A percentile compares a stretch with the other conserved stretches of the same genome.
phyloP scores from a whole-genome alignment of 2,797 vertebrate genomes.

The Thamnophis elegans region DNA sequence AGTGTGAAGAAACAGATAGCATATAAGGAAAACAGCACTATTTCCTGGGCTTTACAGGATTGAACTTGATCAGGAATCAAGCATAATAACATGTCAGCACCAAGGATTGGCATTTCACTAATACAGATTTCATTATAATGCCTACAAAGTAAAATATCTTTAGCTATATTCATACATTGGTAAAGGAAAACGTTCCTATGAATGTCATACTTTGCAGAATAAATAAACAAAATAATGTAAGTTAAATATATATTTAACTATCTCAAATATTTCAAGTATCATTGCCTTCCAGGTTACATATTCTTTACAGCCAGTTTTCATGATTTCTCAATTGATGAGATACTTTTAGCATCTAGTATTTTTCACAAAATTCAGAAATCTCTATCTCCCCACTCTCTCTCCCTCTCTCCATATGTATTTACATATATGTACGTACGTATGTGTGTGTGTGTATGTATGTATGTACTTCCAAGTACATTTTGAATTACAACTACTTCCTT shows the following conservation, averaged over 20 bases:
- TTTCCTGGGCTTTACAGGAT: constrained; percentile 34
- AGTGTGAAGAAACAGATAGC: constrained; percentile 47
- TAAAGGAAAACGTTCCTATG: neutral
- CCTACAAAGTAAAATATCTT: neutral
- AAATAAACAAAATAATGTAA: constrained; percentile 8
- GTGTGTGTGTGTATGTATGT: too few species aligned
- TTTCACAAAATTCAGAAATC: neutral
- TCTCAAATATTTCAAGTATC: neutral
- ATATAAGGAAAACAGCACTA: constrained; percentile 9
- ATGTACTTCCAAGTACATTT: neutral
- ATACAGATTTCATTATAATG: neutral
- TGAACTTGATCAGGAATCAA: constrained; percentile 41
- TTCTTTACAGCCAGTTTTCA: neutral
- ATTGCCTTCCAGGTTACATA: neutral
- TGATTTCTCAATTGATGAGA: neutral
- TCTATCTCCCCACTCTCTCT: neutral
- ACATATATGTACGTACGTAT: too few species aligned
- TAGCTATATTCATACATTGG: neutral
- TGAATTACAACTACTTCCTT: neutral
- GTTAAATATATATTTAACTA: neutral
- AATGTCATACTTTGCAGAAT: neutral
- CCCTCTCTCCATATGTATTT: too few species aligned
- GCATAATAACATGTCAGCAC: neutral
- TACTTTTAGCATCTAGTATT: neutral
- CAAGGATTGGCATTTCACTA: constrained; percentile 3